These are phyloP conservation scores for Drosophila parvula DNA, from an alignment of 1,140 invertebrate species.

Conservation along the genomic window DNA sequence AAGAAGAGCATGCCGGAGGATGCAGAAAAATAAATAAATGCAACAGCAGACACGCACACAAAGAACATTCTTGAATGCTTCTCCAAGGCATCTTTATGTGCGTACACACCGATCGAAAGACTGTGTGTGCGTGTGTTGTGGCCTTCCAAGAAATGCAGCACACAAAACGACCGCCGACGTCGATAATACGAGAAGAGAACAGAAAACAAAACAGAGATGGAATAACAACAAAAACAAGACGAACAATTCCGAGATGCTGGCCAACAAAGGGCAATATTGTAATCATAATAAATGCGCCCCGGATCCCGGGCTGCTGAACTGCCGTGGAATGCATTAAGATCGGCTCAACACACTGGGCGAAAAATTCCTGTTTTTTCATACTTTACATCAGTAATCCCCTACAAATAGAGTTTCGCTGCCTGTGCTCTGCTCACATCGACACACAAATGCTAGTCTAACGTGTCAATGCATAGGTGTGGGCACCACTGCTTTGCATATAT, in stretches of 20 bases:
- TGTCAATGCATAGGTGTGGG: too few relatives aligned
- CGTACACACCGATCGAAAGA: constrained; percentile 18
- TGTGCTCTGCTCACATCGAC: too few relatives aligned
- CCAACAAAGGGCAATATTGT: constrained; percentile 81
- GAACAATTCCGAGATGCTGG: constrained; percentile 44
- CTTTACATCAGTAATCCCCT: too few relatives aligned
- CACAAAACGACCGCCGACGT: constrained; percentile 70
- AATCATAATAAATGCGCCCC: constrained; percentile 78
- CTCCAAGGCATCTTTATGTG: constrained; percentile 9
- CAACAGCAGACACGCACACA: constrained; percentile 47
- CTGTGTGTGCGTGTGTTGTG: constrained; percentile 49
- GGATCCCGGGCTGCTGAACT: constrained; percentile 56
- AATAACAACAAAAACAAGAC: constrained; percentile 22
- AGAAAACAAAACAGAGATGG: constrained; percentile 31
- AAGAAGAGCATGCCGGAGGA: constrained; percentile 19
- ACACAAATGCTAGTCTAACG: too few relatives aligned
- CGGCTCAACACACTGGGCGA: constrained; percentile 10
- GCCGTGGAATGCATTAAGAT: constrained; percentile 66
- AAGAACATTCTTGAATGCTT: constrained; percentile 53
- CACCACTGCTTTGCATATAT: not conserved
- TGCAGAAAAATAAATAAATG: constrained; percentile 52
- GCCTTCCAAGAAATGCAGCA: constrained; percentile 81
- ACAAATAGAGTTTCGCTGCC: too few relatives aligned
- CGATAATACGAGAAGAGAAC: constrained; percentile 61
- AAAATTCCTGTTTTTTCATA: not conserved